phyloP scores from a whole-genome alignment of 2,113 vertebrate genomes.

The Martes martes region DNA sequence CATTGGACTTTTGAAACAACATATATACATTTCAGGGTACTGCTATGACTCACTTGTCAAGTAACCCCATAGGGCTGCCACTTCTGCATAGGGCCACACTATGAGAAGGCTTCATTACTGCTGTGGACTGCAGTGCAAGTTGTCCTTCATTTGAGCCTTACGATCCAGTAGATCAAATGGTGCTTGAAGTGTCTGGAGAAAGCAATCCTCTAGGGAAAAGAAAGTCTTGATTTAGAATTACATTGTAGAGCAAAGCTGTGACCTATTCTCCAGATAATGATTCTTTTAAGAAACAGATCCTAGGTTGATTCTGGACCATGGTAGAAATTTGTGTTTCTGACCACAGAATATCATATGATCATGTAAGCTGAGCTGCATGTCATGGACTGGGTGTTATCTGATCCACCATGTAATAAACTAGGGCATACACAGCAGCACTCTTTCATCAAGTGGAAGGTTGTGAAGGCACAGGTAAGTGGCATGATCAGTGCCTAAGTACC shows the following conservation, averaged over 20 bases:
- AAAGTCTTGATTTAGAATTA: background rate
- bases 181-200: background rate
- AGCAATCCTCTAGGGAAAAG: background rate
- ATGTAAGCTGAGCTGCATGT: background rate
- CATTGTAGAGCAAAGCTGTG: background rate
- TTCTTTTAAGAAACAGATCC: background rate
- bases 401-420: background rate
- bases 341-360: background rate
- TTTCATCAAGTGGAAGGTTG: background rate
- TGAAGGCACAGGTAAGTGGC: background rate
- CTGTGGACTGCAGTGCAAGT: background rate
- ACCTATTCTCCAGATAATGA: background rate
- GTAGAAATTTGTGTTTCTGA: background rate
- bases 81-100: background rate
- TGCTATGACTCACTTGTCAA: background rate
- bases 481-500: background rate
- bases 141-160: background rate
- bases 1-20: slow-evolving; percentile 10
- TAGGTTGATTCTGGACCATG: background rate
- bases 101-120: background rate
- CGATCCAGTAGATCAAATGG: background rate
- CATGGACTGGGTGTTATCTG: background rate
- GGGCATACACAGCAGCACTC: background rate
- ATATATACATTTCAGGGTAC: background rate
- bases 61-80: background rate